phyloP scores from a whole-genome alignment of 2,888 invertebrate species.

The Agrotis clavis region DNA sequence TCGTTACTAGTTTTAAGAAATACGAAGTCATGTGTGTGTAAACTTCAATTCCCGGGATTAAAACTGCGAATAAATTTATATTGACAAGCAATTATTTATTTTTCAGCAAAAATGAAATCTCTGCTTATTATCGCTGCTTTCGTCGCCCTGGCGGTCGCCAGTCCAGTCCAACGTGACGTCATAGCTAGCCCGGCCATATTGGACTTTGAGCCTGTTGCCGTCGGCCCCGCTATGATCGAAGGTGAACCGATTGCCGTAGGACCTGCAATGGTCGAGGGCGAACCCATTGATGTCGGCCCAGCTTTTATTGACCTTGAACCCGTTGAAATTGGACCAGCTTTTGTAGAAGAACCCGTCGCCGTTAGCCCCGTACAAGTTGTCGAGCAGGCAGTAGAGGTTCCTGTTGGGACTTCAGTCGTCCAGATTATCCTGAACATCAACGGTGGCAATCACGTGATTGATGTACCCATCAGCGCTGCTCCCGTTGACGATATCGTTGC shows the following conservation, averaged over 20 bases:
- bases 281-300: conserved; percentile 52
- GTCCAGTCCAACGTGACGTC: conserved; percentile 63
- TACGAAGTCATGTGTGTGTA: too few relatives aligned
- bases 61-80: neutral
- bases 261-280: conserved; percentile 45
- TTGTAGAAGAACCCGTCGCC: conserved; percentile 15
- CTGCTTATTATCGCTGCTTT: conserved; percentile 59
- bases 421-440: conserved; percentile 76
- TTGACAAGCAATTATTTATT: neutral
- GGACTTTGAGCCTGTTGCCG: conserved; percentile 55
- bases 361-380: conserved; percentile 36
- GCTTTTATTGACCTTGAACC: conserved; percentile 2
- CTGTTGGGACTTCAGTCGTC: conserved; percentile 63
- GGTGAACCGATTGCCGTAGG: conserved; percentile 47
- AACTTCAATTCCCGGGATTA: too few relatives aligned
- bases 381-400: conserved; percentile 23
- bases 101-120: conserved; percentile 63
- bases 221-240: conserved; percentile 50
- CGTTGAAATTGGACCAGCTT: conserved; percentile 6
- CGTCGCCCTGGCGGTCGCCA: conserved; percentile 61
- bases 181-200: conserved; percentile 60
- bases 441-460: conserved; percentile 52
- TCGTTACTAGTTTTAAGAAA: too few relatives aligned
- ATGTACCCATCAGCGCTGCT: conserved; percentile 35
- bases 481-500: conserved; percentile 18